phyloP scores from a whole-genome alignment of 2,888 invertebrate genomes.

The Muschampia staudingeri region DNA sequence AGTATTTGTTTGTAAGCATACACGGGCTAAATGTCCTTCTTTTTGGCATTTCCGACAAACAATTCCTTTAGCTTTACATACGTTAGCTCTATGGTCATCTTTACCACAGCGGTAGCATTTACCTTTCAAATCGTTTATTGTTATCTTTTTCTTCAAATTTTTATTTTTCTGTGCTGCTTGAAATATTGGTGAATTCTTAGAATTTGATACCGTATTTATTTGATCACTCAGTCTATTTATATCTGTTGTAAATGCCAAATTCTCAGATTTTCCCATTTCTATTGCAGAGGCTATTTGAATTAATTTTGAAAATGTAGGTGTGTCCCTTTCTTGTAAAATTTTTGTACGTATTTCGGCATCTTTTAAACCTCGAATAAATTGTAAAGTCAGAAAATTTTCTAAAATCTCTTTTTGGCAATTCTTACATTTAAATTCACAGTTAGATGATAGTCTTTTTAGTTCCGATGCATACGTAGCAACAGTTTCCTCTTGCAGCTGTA shows the following conservation, averaged over 20 bases:
- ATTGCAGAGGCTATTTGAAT: conserved; percentile 12
- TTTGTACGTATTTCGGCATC: background rate
- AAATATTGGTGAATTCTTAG: background rate
- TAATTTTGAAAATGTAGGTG: conserved; percentile 9
- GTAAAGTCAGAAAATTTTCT: background rate
- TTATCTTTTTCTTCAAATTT: background rate
- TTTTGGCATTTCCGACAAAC: conserved; percentile 12
- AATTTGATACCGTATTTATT: background rate
- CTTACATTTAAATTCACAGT: conserved; percentile 7
- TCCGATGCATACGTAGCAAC: background rate
- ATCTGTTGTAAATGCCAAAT: background rate
- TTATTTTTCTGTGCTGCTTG: background rate
- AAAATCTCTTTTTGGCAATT: background rate
- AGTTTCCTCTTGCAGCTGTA: background rate
- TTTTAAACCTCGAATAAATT: background rate
- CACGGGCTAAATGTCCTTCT: conserved; percentile 19
- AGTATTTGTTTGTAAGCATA: background rate
- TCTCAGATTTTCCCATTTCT: conserved; percentile 16
- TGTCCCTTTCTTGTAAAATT: conserved; percentile 23
- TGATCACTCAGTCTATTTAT: background rate
- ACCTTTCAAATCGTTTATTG: background rate
- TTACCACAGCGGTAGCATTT: conserved; percentile 3
- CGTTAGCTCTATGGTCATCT: background rate
- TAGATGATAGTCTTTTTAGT: background rate
- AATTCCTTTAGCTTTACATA: background rate